A percentile compares a stretch with the other conserved stretches of the same genome.
Conservation (phyloP, 2,113 vertebrate genomes). For the Sturnira hondurensis region DNA sequence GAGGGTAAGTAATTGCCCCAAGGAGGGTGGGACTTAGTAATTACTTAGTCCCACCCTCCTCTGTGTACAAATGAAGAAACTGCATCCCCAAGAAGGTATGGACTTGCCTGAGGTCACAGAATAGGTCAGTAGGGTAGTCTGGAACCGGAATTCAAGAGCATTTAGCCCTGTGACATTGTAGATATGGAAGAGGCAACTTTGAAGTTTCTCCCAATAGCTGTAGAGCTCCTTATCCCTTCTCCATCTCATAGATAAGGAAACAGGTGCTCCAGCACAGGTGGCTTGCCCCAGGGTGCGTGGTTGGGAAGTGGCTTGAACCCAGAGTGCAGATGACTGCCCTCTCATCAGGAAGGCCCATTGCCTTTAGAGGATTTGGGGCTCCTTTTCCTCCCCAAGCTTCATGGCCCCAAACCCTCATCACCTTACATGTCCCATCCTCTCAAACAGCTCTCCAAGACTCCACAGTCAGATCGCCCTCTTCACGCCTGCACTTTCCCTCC, state of each 20-base stretch:
- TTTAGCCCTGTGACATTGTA: neutral
- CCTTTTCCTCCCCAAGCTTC: neutral
- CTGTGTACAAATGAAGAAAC: neutral
- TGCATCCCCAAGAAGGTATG: neutral
- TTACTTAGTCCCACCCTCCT: neutral
- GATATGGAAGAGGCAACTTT: neutral
- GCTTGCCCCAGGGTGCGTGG: neutral
- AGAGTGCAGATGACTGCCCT: neutral
- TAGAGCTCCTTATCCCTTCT: neutral
- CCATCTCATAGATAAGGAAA: neutral
- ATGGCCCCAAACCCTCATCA: neutral
- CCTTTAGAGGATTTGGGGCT: neutral
- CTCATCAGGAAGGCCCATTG: neutral
- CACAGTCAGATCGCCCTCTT: neutral
- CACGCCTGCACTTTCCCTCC: neutral
- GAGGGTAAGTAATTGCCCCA: neutral
- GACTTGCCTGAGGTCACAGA: neutral
- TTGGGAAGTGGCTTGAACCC: neutral
- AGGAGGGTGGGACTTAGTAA: no score
- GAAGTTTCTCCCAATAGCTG: neutral
- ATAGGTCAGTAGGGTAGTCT: neutral
- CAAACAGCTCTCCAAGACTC: neutral
- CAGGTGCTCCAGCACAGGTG: neutral
- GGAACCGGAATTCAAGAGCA: neutral
- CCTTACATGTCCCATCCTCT: neutral